Percentiles rank a stretch among this genome's conserved stretches.
phyloP scores from a whole-genome alignment of 2,888 invertebrate species.

The Mythimna lalbum region DNA sequence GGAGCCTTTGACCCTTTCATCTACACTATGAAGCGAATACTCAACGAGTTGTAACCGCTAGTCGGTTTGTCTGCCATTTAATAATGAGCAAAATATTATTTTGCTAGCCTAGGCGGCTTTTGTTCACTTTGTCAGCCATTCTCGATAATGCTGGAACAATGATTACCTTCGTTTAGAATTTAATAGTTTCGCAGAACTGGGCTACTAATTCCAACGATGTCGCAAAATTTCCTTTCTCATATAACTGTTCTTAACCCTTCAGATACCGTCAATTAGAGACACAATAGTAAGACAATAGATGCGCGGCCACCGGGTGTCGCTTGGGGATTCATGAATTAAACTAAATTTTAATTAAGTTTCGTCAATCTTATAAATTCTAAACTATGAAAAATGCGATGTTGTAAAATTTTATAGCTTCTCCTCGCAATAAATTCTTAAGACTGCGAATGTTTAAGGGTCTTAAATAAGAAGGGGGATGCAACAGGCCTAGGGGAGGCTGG shows the following conservation, averaged over 20 bases:
- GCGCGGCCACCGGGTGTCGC: too few species aligned
- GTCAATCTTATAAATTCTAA: constrained; percentile 31
- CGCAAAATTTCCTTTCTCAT: constrained; percentile 24
- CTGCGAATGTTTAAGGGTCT: constrained; percentile 32
- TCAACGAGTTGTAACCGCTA: constrained; percentile 38
- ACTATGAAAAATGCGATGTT: constrained; percentile 44
- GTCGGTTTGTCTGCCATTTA: constrained; percentile 28
- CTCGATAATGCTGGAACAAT: constrained; percentile 10
- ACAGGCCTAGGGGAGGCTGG: constrained; percentile 50
- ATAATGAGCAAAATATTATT: constrained; percentile 39
- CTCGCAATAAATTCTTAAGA: constrained; percentile 41
- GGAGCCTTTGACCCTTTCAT: constrained; percentile 56
- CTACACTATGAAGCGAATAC: constrained; percentile 51
- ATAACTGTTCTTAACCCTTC: neutral
- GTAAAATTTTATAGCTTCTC: constrained; percentile 52
- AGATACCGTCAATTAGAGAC: too few species aligned
- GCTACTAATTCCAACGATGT: constrained; percentile 24
- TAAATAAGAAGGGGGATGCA: constrained; percentile 54
- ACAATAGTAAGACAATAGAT: too few species aligned
- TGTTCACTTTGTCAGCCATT: constrained; percentile 18
- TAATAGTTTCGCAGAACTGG: constrained; percentile 32
- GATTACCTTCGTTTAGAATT: constrained; percentile 48
- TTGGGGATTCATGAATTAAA: too few species aligned
- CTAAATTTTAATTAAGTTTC: constrained; percentile 31
- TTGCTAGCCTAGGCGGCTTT: constrained; percentile 21